A percentile compares a stretch with the other conserved stretches of the same genome.
Evolutionary conservation across 2,888 invertebrate genomes (phyloP).

Genomic region (Orthosia cruda): DNA sequence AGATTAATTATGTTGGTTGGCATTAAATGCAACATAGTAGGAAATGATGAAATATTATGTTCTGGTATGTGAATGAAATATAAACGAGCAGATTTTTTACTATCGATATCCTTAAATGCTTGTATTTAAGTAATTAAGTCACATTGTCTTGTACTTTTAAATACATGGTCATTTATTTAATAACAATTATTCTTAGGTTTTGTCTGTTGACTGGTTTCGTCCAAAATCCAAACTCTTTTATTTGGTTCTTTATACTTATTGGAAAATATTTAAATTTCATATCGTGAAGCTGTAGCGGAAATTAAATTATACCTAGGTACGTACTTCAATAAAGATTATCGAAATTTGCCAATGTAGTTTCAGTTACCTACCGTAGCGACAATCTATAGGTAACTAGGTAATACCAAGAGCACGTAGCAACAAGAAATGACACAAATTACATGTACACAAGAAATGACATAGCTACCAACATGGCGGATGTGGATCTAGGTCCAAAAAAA

Average conservation of each 20-base stretch:
- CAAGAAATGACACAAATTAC: not conserved
- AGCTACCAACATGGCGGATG: not conserved
- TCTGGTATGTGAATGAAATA: not conserved
- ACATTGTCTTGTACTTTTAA: not conserved
- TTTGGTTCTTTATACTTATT: not conserved
- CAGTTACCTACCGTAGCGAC: not conserved
- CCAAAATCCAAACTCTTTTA: not conserved
- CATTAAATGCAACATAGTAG: slow-evolving; percentile 4
- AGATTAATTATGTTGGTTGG: slow-evolving; percentile 15
- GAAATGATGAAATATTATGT: not conserved
- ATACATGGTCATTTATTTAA: not conserved
- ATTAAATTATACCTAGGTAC: not conserved
- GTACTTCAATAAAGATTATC: slow-evolving; percentile 15
- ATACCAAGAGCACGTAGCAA: not conserved
- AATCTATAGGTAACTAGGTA: not conserved
- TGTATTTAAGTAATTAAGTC: too few species aligned
- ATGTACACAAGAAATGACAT: too few species aligned
- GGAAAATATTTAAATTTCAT: not conserved
- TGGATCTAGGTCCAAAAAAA: slow-evolving; percentile 7
- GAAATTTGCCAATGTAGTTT: not conserved
- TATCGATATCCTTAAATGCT: not conserved
- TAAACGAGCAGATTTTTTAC: not conserved
- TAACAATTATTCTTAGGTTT: not conserved
- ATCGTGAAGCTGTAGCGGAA: slow-evolving; percentile 1
- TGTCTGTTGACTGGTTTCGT: not conserved